Conservation (phyloP, 1,140 invertebrate genomes). For the Drosophila yakuba region DNA sequence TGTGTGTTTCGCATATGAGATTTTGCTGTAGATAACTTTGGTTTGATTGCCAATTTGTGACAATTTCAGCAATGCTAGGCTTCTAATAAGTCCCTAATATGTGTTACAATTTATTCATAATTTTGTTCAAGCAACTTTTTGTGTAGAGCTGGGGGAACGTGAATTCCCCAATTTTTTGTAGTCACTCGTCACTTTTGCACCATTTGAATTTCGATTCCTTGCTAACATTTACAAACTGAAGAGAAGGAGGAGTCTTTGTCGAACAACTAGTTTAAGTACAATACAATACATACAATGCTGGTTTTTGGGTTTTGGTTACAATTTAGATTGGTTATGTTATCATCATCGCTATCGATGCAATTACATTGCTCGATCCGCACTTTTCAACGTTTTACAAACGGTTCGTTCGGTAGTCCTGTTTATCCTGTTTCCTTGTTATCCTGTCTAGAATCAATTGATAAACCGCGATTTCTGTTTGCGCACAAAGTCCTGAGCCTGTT, state of each 20-base stretch:
- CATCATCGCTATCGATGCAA: constrained; percentile 43
- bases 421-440: not conserved
- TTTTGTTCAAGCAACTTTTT: constrained; percentile 46
- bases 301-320: constrained; percentile 27
- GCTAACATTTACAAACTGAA: constrained; percentile 77
- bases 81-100: constrained; percentile 60
- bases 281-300: constrained; percentile 64
- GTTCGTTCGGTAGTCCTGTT: constrained; percentile 21
- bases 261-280: constrained; percentile 63
- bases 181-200: constrained; percentile 70
- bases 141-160: constrained; percentile 12
- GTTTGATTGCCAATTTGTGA: constrained; percentile 47
- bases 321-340: constrained; percentile 44
- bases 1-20: constrained; percentile 11
- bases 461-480: constrained; percentile 90
- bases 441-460: constrained; percentile 84
- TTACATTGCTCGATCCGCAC: constrained; percentile 63
- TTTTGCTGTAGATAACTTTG: constrained; percentile 10
- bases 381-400: constrained; percentile 72
- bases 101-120: constrained; percentile 24
- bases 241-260: constrained; percentile 45
- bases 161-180: not conserved
- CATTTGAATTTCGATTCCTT: constrained; percentile 74
- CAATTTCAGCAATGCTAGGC: constrained; percentile 70
- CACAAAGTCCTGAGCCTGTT: constrained; percentile 94